Evolutionary conservation across 2,797 vertebrate genomes (phyloP).

Genomic region (Bradypodion pumilum): DNA sequence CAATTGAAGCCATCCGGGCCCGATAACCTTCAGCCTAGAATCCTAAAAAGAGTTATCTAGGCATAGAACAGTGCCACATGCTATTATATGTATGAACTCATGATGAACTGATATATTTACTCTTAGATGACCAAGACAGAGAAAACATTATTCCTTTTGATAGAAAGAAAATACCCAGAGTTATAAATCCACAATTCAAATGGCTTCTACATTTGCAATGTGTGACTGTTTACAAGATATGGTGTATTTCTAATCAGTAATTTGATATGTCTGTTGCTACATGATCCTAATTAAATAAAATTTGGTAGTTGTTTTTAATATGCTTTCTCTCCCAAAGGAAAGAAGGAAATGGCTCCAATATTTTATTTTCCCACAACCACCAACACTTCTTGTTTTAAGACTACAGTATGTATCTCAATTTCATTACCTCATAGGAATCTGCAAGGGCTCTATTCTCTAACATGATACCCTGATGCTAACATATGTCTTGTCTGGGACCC

Average conservation of each 20-base stretch:
- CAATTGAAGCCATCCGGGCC: neutral
- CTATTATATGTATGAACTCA: conserved; percentile 3
- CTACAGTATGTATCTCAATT: neutral
- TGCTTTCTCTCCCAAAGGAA: neutral
- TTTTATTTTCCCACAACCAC: no score
- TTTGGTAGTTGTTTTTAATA: no score
- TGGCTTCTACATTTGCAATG: no score
- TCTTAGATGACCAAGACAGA: neutral
- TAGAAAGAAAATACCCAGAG: neutral
- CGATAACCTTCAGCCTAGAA: neutral
- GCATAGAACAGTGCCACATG: neutral
- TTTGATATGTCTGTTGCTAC: neutral
- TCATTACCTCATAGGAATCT: neutral
- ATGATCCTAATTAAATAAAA: neutral
- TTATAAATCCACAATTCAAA: neutral
- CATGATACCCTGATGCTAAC: no score
- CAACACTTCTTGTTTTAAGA: neutral
- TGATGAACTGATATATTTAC: neutral
- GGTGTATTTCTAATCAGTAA: neutral
- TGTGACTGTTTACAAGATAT: neutral
- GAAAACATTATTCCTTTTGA: neutral
- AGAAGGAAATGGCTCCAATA: no score
- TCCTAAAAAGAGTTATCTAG: neutral
- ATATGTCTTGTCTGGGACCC: no score
- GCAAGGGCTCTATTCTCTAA: no score